A percentile compares a stretch with the other conserved stretches of the same genome.
Conservation (phyloP, 1,140 invertebrate genomes). For the Physella acuta region DNA sequence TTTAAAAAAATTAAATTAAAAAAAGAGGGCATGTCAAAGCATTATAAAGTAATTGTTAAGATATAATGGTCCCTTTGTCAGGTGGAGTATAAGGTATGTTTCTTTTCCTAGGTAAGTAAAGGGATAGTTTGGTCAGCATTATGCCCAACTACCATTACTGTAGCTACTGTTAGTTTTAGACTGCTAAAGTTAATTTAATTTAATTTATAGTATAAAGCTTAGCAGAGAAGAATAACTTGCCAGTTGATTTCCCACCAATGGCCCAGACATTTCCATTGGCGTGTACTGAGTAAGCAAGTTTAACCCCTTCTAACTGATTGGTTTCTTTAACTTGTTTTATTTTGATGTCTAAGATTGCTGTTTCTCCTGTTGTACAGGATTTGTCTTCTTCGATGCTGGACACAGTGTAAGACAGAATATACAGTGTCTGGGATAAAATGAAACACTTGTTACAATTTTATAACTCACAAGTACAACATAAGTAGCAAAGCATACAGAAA, state of each 20-base stretch:
- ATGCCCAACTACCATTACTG: too few relatives aligned
- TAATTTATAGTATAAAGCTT: too few relatives aligned
- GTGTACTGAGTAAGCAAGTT: slow-evolving; percentile 89
- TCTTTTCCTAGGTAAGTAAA: background rate
- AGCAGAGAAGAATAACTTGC: slow-evolving; percentile 35
- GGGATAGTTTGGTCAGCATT: too few relatives aligned
- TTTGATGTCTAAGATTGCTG: slow-evolving; percentile 81
- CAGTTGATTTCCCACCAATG: slow-evolving; percentile 81
- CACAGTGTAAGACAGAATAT: slow-evolving; percentile 77
- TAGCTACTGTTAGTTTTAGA: too few relatives aligned
- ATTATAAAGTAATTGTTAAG: background rate
- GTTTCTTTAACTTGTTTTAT: slow-evolving; percentile 62
- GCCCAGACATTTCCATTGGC: slow-evolving; percentile 91
- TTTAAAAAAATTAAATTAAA: background rate
- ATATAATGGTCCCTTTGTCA: background rate
- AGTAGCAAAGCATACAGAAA: background rate
- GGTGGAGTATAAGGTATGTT: background rate
- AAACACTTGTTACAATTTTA: too few relatives aligned
- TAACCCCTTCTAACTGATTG: slow-evolving; percentile 55
- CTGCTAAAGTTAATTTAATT: too few relatives aligned
- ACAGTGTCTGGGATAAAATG: slow-evolving; percentile 72
- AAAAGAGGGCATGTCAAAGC: background rate
- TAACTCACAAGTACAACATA: background rate
- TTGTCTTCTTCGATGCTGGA: slow-evolving; percentile 80
- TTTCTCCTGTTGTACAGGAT: slow-evolving; percentile 83